phyloP scores from a whole-genome alignment of 2,797 vertebrate genomes.

The Distichodus sexfasciatus region DNA sequence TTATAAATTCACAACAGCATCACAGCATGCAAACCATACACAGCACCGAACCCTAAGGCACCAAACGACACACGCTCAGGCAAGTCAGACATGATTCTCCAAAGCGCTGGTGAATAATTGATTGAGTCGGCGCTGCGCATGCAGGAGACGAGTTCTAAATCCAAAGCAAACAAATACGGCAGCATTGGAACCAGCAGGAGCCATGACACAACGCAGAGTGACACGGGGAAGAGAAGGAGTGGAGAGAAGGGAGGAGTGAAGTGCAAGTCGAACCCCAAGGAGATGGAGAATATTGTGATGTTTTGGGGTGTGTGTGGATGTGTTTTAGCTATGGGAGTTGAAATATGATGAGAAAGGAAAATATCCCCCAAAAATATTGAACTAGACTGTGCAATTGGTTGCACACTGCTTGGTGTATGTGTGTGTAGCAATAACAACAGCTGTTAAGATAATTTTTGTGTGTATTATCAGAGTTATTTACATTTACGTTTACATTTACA shows the following conservation, averaged over 20 bases:
- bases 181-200: neutral
- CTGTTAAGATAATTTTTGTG: no score
- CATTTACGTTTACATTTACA: no score
- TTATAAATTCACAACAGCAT: neutral
- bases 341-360: no score
- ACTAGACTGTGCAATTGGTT: no score
- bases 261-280: neutral
- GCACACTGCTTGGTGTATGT: no score
- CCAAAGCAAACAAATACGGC: neutral
- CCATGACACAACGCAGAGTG: no score
- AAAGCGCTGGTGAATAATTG: constrained; percentile 35
- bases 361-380: no score
- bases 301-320: neutral
- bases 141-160: neutral
- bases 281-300: no score
- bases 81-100: constrained; percentile 14
- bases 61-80: constrained; percentile 1
- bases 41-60: constrained; percentile 6
- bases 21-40: neutral
- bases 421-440: no score
- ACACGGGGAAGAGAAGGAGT: neutral
- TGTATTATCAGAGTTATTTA: no score
- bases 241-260: neutral
- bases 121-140: neutral
- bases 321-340: neutral